Base-by-base conservation (phyloP, 2,113 vertebrate genomes). In the Coptodon rendalli region DNA sequence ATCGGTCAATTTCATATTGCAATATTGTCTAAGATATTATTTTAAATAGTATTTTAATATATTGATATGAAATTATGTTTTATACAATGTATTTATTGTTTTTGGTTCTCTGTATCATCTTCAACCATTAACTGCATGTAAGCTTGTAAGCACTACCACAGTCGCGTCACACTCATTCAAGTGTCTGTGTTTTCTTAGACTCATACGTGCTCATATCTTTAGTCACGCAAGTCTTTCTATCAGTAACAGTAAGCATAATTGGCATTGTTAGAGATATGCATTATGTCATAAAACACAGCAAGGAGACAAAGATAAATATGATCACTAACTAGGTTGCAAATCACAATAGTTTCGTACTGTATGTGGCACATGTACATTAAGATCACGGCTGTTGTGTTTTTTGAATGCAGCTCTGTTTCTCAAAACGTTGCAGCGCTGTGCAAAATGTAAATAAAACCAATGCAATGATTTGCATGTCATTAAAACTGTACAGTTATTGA, bases 1-100 rank as follows among this genome's bases (percentile, higher is more conserved):
- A 96, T 95, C 93, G 6, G 92, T 94, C 93, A 93, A 95, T 95
- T 95, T 92, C 94, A 96, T 94, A 95, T 95, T 94, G 92, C 93
- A 93, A 96, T 96, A 95, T 95, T 96, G 95, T 96, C 95, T 92
- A 93, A 95, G 92, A 95, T 94, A 95, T 95, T 94, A 93, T 95
- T 95, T 97, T 95, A 92, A 96, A 96, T 90, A 95, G 94, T 96
- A 96, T 96, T 96, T 96, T 96, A 95, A 96, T 95, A 96, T 96
- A 96, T 96, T 96, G 94, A 95, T 94, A 96, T 96, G 93, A 95
- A 96, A 96, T 96, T 94, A 96, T 94, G 95, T 95, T 95, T 95
- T 96, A 95, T 96, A 95, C 95, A 95, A 94, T 91, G 94, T 96
- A 96, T 95, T 95, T 96, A 95, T 95, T 96, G 92, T 92, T 95